Evolutionary conservation across 2,888 invertebrate genomes (phyloP).

Genomic region (Tenthredo distinguenda): DNA sequence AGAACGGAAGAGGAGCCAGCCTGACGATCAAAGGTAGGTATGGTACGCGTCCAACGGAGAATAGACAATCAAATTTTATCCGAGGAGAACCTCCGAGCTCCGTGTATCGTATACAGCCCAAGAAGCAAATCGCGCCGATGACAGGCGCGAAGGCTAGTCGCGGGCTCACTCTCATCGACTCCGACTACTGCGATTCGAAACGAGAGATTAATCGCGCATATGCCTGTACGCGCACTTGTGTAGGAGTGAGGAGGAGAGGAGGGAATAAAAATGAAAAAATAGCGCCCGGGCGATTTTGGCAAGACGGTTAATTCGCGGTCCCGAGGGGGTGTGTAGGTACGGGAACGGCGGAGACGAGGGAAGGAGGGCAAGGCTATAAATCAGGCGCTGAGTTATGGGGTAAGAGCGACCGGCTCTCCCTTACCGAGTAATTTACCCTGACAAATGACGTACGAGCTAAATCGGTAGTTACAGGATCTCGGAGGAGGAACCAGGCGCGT

Average conservation of each 20-base stretch:
- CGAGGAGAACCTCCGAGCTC: not conserved
- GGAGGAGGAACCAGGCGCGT: not conserved
- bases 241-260: not conserved
- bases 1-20: conserved; percentile 24
- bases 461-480: conserved; percentile 43
- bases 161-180: not conserved
- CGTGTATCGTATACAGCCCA: not conserved
- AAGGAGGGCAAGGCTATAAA: conserved; percentile 51
- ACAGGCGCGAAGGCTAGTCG: not conserved
- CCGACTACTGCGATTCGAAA: not conserved
- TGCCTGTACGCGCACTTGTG: not conserved
- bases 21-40: conserved; percentile 21
- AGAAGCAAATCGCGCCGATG: not conserved
- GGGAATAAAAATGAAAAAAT: not conserved
- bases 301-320: conserved; percentile 51
- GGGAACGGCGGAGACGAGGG: conserved; percentile 39
- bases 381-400: conserved; percentile 50
- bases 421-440: conserved; percentile 50
- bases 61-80: conserved; percentile 3
- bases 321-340: conserved; percentile 7
- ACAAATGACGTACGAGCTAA: conserved; percentile 50
- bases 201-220: too few species aligned
- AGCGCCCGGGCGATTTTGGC: not conserved
- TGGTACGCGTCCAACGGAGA: not conserved
- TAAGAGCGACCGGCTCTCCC: conserved; percentile 50